phyloP scores from a whole-genome alignment of 2,113 vertebrate genomes.

The Macrotis lagotis region DNA sequence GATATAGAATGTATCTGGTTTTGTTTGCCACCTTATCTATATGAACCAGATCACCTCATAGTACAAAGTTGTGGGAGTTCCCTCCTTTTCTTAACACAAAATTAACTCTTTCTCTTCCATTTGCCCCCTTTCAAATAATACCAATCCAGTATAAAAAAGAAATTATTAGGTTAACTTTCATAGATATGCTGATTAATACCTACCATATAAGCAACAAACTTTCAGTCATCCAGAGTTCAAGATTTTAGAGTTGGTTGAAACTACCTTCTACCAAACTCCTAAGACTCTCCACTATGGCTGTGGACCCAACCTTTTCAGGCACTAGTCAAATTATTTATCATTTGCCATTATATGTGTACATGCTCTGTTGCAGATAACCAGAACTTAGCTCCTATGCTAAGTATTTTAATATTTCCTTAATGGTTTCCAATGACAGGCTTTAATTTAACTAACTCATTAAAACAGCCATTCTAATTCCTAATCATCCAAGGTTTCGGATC shows the following conservation, averaged over 20 bases:
- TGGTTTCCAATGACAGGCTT: not conserved
- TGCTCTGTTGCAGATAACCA: not conserved
- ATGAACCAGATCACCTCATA: not conserved
- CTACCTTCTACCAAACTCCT: not conserved
- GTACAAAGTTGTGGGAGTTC: not conserved
- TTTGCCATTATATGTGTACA: not conserved
- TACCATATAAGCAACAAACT: not conserved
- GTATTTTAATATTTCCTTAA: not conserved
- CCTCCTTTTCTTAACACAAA: not conserved
- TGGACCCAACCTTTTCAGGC: not conserved
- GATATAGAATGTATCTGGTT: not conserved
- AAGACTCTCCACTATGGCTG: not conserved
- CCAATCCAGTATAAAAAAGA: not conserved
- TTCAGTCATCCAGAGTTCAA: not conserved
- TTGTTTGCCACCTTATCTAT: not conserved
- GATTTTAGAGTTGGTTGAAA: not conserved
- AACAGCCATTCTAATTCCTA: not conserved
- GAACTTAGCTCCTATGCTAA: not conserved
- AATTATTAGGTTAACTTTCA: not conserved
- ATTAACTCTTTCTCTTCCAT: not conserved
- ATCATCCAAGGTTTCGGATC: not conserved
- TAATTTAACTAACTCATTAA: not conserved
- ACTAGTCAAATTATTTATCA: not conserved
- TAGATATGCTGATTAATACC: not conserved
- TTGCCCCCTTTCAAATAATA: not conserved